Percentiles rank a stretch among this genome's conserved stretches.
These are phyloP conservation scores for Cotesia congregata DNA, from an alignment of 2,888 invertebrate genomes.

Conservation along the genomic window DNA sequence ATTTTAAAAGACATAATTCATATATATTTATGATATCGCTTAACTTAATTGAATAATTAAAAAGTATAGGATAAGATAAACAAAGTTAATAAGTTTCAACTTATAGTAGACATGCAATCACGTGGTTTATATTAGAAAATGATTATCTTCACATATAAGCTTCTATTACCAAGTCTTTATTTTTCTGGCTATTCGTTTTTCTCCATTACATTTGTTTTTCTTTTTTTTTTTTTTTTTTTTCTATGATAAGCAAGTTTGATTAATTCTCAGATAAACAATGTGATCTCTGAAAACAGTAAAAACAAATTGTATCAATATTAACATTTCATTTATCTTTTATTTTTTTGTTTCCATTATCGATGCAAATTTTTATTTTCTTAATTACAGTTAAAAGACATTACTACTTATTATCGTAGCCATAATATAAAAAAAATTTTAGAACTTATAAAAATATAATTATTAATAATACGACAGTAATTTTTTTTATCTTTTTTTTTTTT, in stretches of 20 bases:
- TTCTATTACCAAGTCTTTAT: not conserved
- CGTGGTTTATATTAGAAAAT: constrained; percentile 1
- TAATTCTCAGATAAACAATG: not conserved
- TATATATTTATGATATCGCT: no score
- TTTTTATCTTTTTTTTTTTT: not conserved
- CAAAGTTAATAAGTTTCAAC: not conserved
- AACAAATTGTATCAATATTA: not conserved
- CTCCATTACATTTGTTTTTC: not conserved
- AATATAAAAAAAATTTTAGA: not conserved
- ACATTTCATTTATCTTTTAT: not conserved
- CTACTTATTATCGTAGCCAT: not conserved
- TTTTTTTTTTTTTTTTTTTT: not conserved
- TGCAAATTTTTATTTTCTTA: not conserved
- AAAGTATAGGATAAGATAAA: not conserved
- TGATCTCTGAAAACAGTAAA: constrained; percentile 9
- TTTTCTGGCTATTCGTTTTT: not conserved
- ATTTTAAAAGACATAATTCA: no score
- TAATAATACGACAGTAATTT: not conserved
- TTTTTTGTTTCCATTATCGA: not conserved
- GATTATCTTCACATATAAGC: not conserved
- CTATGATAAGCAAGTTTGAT: constrained; percentile 1
- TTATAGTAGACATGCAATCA: not conserved
- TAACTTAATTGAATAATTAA: not conserved
- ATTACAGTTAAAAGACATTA: not conserved
- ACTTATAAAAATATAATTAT: not conserved